Evolutionary conservation across 2,888 invertebrate species (phyloP), one percentile per base, ranked within the genome.

Genomic region (Drosophila pegasa): DNA sequence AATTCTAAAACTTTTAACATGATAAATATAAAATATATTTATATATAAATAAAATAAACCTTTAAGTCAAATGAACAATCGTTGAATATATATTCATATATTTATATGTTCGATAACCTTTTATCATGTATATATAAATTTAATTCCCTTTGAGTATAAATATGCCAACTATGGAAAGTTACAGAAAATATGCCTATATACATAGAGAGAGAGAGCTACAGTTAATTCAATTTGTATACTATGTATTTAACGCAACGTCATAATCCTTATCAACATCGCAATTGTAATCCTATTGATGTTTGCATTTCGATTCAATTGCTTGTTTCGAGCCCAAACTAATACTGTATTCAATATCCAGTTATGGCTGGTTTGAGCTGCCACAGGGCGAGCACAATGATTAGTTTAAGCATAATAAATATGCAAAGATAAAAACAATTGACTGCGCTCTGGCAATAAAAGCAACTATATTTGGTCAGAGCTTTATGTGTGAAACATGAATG

Each of bases 401-500:
- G 52, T 27, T 38, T 29, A 38, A 8, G 16, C 18, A 3, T 33
- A 22, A 41, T 55, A 41, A 41, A 55, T 40, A 33, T 33, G 16
- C 31, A 55, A 33, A 43, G 55, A 55, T 43, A 55, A 41, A 43
- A 43, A 55, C 41, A 22, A 55, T 41, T 25, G 51, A 25, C 6
- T 35, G 6, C 37, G 25, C 25, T n/a, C 3, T 14, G 31, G 16
- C 43, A 56, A 56, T 56, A 45, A 43, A 43, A 56, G 6, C 14
- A 33, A 33, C 31, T 16, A 43, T 10, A 29, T 58, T 58, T 37
- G 22, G 16, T 8, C 22, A 4, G 29, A 12, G 45, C 20, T 58
- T 41, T 22, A 8, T 45, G 54, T 33, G 14, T 2, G 10, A 27
- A 16, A 7, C 20, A 48, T 14, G 2, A 31, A 20, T 16, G 25